Percentiles rank a stretch among this genome's conserved stretches.
Evolutionary conservation across 2,113 vertebrate species (phyloP).

Genomic region (Eulemur macaco): DNA sequence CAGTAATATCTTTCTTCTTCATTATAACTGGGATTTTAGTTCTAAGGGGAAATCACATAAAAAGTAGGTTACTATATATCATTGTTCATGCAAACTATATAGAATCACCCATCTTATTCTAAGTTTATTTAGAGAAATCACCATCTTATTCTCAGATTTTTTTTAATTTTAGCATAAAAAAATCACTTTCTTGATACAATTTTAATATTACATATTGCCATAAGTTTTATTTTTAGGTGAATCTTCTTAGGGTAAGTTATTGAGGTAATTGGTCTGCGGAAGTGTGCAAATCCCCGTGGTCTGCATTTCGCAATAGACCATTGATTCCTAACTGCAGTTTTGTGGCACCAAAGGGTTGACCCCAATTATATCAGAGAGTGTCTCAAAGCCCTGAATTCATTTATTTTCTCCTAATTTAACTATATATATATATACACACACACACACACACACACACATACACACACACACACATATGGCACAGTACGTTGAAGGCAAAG

Average conservation of each 20-base stretch:
- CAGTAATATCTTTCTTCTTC: slow-evolving; percentile 68
- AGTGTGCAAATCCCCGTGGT: neutral
- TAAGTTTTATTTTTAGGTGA: slow-evolving; percentile 21
- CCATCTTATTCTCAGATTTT: neutral
- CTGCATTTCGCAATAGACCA: slow-evolving; percentile 22
- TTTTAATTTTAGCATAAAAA: slow-evolving; percentile 11
- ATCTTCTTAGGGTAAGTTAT: neutral
- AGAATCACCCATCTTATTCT: slow-evolving; percentile 54
- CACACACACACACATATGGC: neutral
- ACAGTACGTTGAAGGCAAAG: neutral
- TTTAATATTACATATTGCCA: slow-evolving; percentile 24
- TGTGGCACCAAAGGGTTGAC: slow-evolving; percentile 43
- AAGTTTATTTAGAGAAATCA: no score
- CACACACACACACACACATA: neutral
- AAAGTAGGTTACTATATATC: slow-evolving; percentile 82
- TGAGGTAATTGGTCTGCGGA: neutral
- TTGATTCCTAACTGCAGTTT: slow-evolving; percentile 4
- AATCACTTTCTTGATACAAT: neutral
- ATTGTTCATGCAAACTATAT: slow-evolving; percentile 29
- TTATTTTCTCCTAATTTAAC: slow-evolving; percentile 68
- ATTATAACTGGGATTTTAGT: slow-evolving; percentile 77
- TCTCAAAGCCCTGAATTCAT: slow-evolving; percentile 69
- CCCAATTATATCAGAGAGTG: slow-evolving; percentile 60
- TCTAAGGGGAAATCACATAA: slow-evolving; percentile 83
- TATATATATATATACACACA: neutral